Evolutionary conservation across 2,797 vertebrate species (phyloP).

Genomic region (Pterois miles): DNA sequence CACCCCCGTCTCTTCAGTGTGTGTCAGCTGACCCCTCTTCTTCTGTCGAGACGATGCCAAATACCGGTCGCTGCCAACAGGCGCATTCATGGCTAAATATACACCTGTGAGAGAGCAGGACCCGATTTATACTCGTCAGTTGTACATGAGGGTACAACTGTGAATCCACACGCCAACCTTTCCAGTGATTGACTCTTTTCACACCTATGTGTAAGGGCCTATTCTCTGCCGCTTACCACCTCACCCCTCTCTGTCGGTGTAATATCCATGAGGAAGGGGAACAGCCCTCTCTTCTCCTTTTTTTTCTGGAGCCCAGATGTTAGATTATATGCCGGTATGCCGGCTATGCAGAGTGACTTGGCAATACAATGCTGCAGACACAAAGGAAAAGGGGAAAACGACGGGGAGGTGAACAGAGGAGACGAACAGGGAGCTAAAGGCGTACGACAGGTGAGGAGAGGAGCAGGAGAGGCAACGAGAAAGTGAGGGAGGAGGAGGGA

Average conservation of each 20-base stretch:
- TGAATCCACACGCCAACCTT: not conserved
- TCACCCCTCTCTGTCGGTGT: conserved; percentile 38
- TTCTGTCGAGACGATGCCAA: conserved; percentile 67
- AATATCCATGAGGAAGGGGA: conserved; percentile 49
- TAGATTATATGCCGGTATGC: conserved; percentile 22
- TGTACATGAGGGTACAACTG: conserved; percentile 15
- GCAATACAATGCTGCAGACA: conserved; percentile 47
- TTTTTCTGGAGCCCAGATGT: conserved; percentile 62
- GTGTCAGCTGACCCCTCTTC: conserved; percentile 56
- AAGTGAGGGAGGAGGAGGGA: conserved; percentile 17
- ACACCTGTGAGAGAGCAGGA: conserved; percentile 52
- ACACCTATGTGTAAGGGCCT: conserved; percentile 44
- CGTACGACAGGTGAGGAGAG: conserved; percentile 47
- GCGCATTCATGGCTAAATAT: conserved; percentile 62
- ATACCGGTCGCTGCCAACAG: conserved; percentile 60
- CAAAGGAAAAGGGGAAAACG: conserved; percentile 28
- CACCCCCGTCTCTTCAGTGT: conserved; percentile 10
- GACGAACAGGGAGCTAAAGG: conserved; percentile 4
- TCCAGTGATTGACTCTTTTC: conserved; percentile 32
- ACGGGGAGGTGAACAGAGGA: not conserved
- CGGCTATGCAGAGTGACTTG: conserved; percentile 34
- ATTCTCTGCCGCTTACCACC: conserved; percentile 50
- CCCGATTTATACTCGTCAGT: conserved; percentile 31
- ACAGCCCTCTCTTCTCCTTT: conserved; percentile 26
- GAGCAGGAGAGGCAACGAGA: conserved; percentile 20